Evolutionary conservation across 2,888 invertebrate species (phyloP), one percentile per base, ranked within the genome.

Genomic region (Vanessa cardui): DNA sequence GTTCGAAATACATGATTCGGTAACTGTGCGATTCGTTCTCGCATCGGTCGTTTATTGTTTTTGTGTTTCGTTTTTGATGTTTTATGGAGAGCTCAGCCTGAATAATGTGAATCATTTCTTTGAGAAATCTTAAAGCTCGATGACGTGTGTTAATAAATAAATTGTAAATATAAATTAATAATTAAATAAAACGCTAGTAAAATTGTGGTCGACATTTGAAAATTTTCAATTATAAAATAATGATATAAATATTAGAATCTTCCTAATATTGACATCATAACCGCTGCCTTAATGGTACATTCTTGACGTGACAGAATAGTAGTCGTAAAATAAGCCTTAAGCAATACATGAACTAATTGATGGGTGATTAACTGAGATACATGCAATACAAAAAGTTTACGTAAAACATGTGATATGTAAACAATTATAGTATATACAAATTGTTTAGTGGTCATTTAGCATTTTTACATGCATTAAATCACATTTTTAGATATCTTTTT

Each of bases 81-180:
- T 89, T 66, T 89, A 83, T 82, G 81, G 80, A 81, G 81, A 84
- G 86, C 82, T 88, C 90, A 86, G 82, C 83, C 92, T 92, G 92
- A 92, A 90, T 92, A 92, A 92, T 92, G 91, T 86, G 82, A 85
- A 92, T 91, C 91, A 92, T 91, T 87, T 89, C 91, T 91, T 88
- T 88, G 87, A 81, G 85, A 81, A 52, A 46, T 64, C 62, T 59
- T 60, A 47, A 46, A 66, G 58, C 52, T 63, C 31, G 62, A 58
- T 58, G 65, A 61, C 63, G 72, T 68, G 60, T 59, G 68, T 68
- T 60, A 63, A 61, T 62, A 62, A 64, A 66, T 54, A 61, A 65
- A 54, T 63, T 72, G 68, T 73, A 73, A 64, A 72, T 72, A 73
- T 62, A 52, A 60, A 60, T 56, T 54, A 62, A 61, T 59, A 50